Evolutionary conservation across 2,797 vertebrate species (phyloP).

Genomic region (Lepidocolaptes lacrymiger): DNA sequence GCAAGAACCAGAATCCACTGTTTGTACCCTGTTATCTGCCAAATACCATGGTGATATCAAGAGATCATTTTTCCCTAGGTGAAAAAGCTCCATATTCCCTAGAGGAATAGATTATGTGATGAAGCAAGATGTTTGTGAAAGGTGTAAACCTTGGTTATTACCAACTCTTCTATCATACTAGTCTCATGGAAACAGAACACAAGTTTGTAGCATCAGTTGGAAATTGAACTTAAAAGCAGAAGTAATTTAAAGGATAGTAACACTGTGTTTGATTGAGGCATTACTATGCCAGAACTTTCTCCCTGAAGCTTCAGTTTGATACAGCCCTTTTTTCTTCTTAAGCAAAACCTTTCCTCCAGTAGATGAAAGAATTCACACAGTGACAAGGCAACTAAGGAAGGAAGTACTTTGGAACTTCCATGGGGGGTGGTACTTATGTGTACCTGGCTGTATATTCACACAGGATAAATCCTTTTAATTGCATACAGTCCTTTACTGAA

Average conservation of each 20-base stretch:
- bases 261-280: not conserved
- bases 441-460: not conserved
- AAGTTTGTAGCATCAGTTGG: not conserved
- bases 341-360: not conserved
- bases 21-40: not conserved
- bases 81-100: not conserved
- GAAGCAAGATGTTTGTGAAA: not conserved
- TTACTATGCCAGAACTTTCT: not conserved
- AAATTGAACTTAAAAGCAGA: not conserved
- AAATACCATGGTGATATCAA: not conserved
- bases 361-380: not conserved
- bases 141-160: not conserved
- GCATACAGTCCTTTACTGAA: not conserved
- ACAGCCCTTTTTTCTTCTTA: not conserved
- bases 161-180: not conserved
- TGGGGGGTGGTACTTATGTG: not conserved
- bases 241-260: not conserved
- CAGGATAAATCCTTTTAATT: constrained; percentile 20
- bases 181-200: not conserved
- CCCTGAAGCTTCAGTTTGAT: not conserved
- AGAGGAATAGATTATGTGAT: not conserved
- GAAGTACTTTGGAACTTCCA: not conserved
- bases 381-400: constrained; percentile 9
- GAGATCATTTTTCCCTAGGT: not conserved
- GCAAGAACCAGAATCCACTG: not conserved